Evolutionary conservation across 2,888 invertebrate genomes (phyloP).

Genomic region (Lepidochrysops patricia): DNA sequence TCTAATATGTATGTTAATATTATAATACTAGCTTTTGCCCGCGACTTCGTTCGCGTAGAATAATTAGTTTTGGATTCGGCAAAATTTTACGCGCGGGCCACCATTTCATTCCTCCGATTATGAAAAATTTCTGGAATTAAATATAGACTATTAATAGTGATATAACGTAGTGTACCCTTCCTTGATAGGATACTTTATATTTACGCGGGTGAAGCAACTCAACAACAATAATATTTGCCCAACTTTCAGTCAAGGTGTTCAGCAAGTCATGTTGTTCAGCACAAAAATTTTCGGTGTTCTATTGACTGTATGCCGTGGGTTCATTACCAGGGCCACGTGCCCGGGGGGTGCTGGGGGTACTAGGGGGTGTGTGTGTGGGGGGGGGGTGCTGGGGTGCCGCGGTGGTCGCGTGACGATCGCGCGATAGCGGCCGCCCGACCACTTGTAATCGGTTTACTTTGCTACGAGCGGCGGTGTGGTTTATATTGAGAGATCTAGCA

Average conservation of each 20-base stretch:
- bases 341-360: conserved; percentile 13
- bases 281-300: background rate
- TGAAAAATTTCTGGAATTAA: too few relatives aligned
- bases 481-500: background rate
- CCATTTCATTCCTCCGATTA: too few relatives aligned
- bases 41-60: too few relatives aligned
- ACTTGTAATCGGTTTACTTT: conserved; percentile 65
- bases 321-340: conserved; percentile 46
- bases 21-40: too few relatives aligned
- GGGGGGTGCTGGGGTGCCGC: conserved; percentile 26
- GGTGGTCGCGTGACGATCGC: conserved; percentile 54
- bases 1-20: too few relatives aligned
- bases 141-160: too few relatives aligned
- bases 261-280: background rate
- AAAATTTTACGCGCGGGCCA: too few relatives aligned
- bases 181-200: too few relatives aligned
- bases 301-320: conserved; percentile 30
- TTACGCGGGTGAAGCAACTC: too few relatives aligned
- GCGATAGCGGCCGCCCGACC: conserved; percentile 45
- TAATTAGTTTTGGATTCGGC: too few relatives aligned
- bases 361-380: conserved; percentile 27
- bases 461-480: conserved; percentile 38
- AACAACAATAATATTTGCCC: background rate
- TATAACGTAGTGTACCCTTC: too few relatives aligned
- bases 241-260: background rate